Evolutionary conservation across 1,140 invertebrate species (phyloP).

Genomic region (Yoshiicerus persimilis): DNA sequence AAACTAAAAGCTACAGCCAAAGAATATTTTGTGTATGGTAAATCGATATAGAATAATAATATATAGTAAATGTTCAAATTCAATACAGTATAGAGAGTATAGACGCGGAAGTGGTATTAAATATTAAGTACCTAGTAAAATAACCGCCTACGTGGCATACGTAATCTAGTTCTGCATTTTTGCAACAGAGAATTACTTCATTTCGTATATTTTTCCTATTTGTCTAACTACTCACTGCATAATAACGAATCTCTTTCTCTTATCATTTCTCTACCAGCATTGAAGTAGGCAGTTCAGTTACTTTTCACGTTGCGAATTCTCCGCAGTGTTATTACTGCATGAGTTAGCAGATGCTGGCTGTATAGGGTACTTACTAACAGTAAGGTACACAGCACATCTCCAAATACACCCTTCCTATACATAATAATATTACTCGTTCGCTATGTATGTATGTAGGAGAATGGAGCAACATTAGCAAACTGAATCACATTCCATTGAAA

Average conservation of each 20-base stretch:
- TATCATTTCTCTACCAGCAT: not conserved
- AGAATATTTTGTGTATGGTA: not conserved
- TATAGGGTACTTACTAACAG: too few species aligned
- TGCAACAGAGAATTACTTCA: not conserved
- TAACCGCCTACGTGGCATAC: not conserved
- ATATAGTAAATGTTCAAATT: too few species aligned
- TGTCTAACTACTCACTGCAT: not conserved
- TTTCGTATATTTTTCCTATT: not conserved
- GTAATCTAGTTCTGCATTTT: not conserved
- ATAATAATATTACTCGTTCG: too few species aligned
- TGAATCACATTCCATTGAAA: too few species aligned
- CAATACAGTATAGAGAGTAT: too few species aligned
- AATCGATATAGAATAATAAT: not conserved
- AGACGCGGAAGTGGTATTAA: too few species aligned
- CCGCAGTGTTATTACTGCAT: not conserved
- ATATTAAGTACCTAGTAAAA: too few species aligned
- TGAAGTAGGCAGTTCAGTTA: not conserved
- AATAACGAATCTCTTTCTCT: not conserved
- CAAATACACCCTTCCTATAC: too few species aligned
- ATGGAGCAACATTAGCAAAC: too few species aligned
- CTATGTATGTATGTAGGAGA: too few species aligned
- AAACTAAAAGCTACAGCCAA: too few species aligned
- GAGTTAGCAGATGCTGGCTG: not conserved
- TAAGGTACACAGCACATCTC: too few species aligned
- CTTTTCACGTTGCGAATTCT: not conserved